Evolutionary conservation across 1,140 invertebrate genomes (phyloP), one percentile per base, ranked within the genome.

Genomic region (Elymnias hypermnestra): DNA sequence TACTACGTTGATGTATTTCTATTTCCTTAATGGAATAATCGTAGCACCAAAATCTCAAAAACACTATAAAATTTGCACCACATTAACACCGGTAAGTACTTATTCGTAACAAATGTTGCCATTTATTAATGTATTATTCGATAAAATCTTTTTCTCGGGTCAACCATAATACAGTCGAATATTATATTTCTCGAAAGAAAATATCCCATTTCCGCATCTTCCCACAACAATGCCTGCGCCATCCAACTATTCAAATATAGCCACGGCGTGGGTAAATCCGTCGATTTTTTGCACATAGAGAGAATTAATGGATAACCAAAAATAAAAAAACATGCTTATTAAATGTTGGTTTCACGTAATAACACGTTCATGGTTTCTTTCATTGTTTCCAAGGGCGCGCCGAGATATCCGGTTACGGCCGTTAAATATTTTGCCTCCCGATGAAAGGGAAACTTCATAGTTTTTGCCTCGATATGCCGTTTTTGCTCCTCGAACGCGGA

Each of bases 181-280:
- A 83, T 85, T 78, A 85, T 83, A 81, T 85, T 85, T 74, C 82
- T 79, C 63, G 77, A 75, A 83, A 85, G 82, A 85, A 85, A 85
- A 85, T 85, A 85, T 85, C 82, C 79, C 63, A 85, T 85, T 85
- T 85, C 82, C 82, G 82, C 75, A 85, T 85, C 79, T 82, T 82
- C 73, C 61, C 58, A 67, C 53, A 76, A 85, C 82, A 85, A 85
- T 85, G 75, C 67, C 57, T 64, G 63, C 67, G 63, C 72, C 68
- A 70, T 65, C 64, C 26, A 76, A 75, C 82, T 85, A 85, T 83
- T 83, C 79, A 85, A 85, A 85, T 83, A 83, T 50, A 23, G 53
- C n/a, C 61, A 69, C 65, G 63, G 62, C 68, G 71, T 71, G 62
- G 63, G 74, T 66, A 69, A 56, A 71, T 59, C 65, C 58, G 57